phyloP scores from a whole-genome alignment of 2,888 invertebrate genomes.

The Thereva nobilitata region DNA sequence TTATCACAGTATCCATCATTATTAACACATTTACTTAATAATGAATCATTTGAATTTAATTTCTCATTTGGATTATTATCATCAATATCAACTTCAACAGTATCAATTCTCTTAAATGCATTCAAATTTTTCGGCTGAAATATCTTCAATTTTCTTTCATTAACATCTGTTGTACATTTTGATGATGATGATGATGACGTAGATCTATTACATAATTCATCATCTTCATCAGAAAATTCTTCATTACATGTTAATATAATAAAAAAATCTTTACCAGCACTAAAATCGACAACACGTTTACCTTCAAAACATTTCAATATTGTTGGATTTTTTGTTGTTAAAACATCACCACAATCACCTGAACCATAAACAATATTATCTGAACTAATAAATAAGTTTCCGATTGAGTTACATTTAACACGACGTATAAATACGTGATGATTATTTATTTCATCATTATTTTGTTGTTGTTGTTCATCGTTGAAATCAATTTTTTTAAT shows the following conservation, averaged over 20 bases:
- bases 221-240: constrained; percentile 63
- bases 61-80: constrained; percentile 60
- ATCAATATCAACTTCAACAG: constrained; percentile 59
- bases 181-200: not conserved
- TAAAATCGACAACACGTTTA: constrained; percentile 69
- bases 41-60: constrained; percentile 64
- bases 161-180: not conserved
- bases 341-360: constrained; percentile 54
- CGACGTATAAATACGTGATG: constrained; percentile 38
- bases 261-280: constrained; percentile 78
- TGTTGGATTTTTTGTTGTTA: constrained; percentile 62
- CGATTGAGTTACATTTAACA: constrained; percentile 53
- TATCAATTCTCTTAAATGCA: constrained; percentile 59
- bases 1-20: constrained; percentile 48
- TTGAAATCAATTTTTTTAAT: constrained; percentile 37
- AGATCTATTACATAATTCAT: constrained; percentile 44
- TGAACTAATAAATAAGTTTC: constrained; percentile 52
- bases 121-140: constrained; percentile 4
- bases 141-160: not conserved
- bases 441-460: constrained; percentile 4
- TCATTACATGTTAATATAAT: constrained; percentile 69
- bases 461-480: constrained; percentile 7
- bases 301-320: constrained; percentile 72
- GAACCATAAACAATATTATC: constrained; percentile 52
- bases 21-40: constrained; percentile 56